Evolutionary conservation across 1,140 invertebrate species (phyloP).

Genomic region (Atta texana): DNA sequence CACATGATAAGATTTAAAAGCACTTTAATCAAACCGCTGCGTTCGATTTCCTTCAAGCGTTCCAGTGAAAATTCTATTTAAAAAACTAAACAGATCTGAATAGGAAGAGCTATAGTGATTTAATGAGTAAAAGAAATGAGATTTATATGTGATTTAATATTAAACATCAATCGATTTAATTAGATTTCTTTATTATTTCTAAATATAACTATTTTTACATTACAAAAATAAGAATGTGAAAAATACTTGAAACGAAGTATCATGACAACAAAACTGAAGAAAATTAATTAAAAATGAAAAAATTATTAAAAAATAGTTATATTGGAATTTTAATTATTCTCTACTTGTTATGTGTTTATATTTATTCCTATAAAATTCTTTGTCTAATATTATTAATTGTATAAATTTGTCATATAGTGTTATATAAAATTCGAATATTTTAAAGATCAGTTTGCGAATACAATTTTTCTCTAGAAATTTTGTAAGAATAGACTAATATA

Average conservation of each 20-base stretch:
- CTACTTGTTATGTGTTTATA: no score
- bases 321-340: background rate
- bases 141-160: background rate
- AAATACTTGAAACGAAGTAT: background rate
- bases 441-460: background rate
- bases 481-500: background rate
- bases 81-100: background rate
- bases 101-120: background rate
- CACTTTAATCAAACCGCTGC: background rate
- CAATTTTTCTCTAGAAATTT: background rate
- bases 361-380: no score
- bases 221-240: background rate
- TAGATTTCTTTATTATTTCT: background rate
- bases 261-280: background rate
- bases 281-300: background rate
- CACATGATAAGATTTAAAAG: slow-evolving; percentile 43
- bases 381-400: background rate
- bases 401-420: background rate
- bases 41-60: slow-evolving; percentile 6
- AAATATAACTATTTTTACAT: background rate
- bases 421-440: background rate
- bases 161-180: background rate
- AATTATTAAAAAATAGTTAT: background rate
- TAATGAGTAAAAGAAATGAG: slow-evolving; percentile 14
- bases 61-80: slow-evolving; percentile 26